Evolutionary conservation across 2,113 vertebrate species (phyloP).

Genomic region (Erpornis zantholeuca): DNA sequence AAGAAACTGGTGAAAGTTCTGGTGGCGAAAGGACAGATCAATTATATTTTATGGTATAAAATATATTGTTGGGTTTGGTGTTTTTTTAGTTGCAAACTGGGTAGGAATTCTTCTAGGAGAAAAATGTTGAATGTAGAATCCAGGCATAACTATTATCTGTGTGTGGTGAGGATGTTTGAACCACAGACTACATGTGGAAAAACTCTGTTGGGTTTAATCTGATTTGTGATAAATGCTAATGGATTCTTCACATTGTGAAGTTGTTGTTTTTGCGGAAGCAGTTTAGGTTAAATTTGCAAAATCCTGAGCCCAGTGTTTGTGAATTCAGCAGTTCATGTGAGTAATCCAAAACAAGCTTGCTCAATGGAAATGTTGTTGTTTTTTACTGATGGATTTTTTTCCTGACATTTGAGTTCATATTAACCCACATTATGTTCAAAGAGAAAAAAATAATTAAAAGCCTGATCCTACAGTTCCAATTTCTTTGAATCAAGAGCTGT

Average conservation of each 20-base stretch:
- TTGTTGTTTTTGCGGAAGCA: neutral
- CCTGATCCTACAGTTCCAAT: neutral
- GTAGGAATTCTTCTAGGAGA: neutral
- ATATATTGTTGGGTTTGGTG: too few relatives aligned
- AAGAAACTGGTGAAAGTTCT: neutral
- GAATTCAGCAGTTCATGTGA: neutral
- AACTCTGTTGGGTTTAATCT: neutral
- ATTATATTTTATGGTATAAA: neutral
- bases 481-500: neutral
- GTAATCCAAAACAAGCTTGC: neutral
- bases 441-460: neutral
- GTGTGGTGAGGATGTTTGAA: neutral
- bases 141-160: neutral
- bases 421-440: neutral
- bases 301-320: neutral
- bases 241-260: neutral
- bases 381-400: neutral
- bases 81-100: neutral
- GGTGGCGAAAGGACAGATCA: neutral
- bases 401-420: neutral
- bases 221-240: neutral
- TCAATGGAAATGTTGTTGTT: neutral
- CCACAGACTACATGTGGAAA: neutral
- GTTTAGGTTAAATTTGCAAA: neutral
- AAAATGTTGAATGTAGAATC: neutral